Percentiles rank a stretch among this genome's conserved stretches.
phyloP scores from a whole-genome alignment of 1,140 invertebrate genomes.

The Philopotamus ludificatus region DNA sequence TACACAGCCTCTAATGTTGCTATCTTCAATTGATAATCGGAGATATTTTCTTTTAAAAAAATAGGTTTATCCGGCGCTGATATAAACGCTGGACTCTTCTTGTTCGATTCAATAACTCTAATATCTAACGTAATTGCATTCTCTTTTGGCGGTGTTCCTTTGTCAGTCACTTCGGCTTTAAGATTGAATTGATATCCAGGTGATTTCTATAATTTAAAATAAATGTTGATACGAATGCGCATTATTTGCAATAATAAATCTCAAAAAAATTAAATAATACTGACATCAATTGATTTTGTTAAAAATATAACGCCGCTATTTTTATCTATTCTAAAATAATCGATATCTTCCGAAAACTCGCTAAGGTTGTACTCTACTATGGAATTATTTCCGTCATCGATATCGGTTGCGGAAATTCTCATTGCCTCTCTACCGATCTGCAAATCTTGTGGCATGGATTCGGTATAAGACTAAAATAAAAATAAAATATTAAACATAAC shows the following conservation, averaged over 20 bases:
- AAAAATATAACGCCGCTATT: conserved; percentile 78
- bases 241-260: background rate
- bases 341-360: conserved; percentile 58
- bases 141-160: conserved; percentile 62
- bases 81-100: conserved; percentile 78
- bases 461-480: conserved; percentile 65
- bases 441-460: conserved; percentile 75
- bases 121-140: conserved; percentile 75
- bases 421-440: conserved; percentile 71
- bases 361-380: conserved; percentile 67
- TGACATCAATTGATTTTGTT: conserved; percentile 69
- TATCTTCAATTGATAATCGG: conserved; percentile 66
- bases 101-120: conserved; percentile 81
- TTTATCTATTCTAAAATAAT: conserved; percentile 75
- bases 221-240: conserved; percentile 1
- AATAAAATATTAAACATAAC: conserved; percentile 40
- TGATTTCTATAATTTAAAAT: conserved; percentile 56
- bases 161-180: conserved; percentile 73
- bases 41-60: conserved; percentile 70
- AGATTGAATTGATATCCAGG: conserved; percentile 71
- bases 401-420: conserved; percentile 84
- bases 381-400: conserved; percentile 84
- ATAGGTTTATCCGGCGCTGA: conserved; percentile 61
- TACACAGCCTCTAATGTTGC: conserved; percentile 68
- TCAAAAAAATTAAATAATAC: conserved; percentile 43